Base-by-base conservation (phyloP, 53 echinoderm and acorn worm species). In the Echinarachnius parma region DNA sequence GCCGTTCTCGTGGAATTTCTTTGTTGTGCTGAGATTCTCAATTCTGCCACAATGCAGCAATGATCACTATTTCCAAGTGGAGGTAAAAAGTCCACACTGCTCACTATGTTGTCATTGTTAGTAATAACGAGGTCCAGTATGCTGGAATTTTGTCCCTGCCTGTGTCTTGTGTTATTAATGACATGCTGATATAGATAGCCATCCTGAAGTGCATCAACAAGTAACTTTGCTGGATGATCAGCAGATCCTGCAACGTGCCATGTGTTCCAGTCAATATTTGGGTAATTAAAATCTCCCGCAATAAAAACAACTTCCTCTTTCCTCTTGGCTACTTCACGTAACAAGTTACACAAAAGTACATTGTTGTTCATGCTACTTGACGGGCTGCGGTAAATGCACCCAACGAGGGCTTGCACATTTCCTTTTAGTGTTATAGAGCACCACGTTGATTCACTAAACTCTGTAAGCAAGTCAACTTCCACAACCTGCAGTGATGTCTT, bases 21-120 rank as follows among this genome's bases (percentile, higher is more conserved):
- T 16, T 9, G 10, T 52, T 52, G 10, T 13, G 4, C 21, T 13
- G 10, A 52, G 5, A 52, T 13, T 16, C 16, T 60, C 33, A 60
- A 32, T 10, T 33, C 27, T 4, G 33, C 3, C 18, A 60, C 34
- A 60, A 60, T 60, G 33, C 60, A 60, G 27, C 60, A 60, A 18
- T 60, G 60, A 16, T 60, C 60, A 33, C 60, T 60, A 31, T 60
- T 60, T 60, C 60, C 60, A 11, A 60, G n/a, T 14, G 60, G 60
- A 60, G 60, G 60, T 26, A 60, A 19, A 2, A 60, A 5, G 3
- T 60, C 60, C 34, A 60, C 3, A 19, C 29, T 60, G 18, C 29
- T 60, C 1, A 60, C 19, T 3, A 60, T 60, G 31, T 33, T 31
- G 9, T 60, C 60, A 24, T 27, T 13, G 34, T 60, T 60, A 9